A percentile compares a stretch with the other conserved stretches of the same genome.
Evolutionary conservation across 2,113 vertebrate genomes (phyloP).

Genomic region (Hyperoodon ampullatus): DNA sequence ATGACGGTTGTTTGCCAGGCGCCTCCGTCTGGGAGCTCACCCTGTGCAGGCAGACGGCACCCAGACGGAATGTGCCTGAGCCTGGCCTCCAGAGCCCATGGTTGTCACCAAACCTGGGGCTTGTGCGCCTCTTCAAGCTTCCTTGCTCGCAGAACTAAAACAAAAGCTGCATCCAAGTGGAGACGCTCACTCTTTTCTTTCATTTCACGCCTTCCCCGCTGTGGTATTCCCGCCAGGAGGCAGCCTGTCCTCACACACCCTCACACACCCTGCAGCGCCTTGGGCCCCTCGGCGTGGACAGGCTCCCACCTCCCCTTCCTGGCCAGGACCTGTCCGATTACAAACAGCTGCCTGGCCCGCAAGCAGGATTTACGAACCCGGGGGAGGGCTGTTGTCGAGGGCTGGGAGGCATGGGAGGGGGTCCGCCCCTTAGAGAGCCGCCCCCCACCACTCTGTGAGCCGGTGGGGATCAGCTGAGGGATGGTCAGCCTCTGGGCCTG

Average conservation of each 20-base stretch:
- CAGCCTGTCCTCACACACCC: background rate
- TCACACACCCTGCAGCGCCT: background rate
- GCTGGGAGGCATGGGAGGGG: background rate
- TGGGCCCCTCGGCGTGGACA: background rate
- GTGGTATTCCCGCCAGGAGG: background rate
- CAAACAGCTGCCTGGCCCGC: slow-evolving; percentile 44
- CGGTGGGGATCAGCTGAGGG: background rate
- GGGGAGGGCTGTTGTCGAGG: background rate
- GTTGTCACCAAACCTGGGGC: background rate
- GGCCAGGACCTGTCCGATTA: slow-evolving; percentile 47
- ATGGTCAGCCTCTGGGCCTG: background rate
- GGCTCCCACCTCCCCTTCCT: slow-evolving; percentile 55
- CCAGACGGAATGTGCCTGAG: background rate
- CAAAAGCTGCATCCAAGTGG: rapidly evolving
- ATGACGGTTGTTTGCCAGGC: rapidly evolving
- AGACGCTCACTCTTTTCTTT: rapidly evolving
- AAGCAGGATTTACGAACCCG: background rate
- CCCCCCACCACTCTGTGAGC: no score
- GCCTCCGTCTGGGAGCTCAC: rapidly evolving
- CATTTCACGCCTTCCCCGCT: rapidly evolving
- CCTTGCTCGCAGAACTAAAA: background rate
- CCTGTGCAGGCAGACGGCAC: background rate
- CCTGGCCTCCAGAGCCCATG: background rate
- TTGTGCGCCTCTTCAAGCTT: background rate
- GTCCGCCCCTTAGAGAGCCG: background rate